Evolutionary conservation across 2,797 vertebrate species (phyloP).

Genomic region (Gila robusta): DNA sequence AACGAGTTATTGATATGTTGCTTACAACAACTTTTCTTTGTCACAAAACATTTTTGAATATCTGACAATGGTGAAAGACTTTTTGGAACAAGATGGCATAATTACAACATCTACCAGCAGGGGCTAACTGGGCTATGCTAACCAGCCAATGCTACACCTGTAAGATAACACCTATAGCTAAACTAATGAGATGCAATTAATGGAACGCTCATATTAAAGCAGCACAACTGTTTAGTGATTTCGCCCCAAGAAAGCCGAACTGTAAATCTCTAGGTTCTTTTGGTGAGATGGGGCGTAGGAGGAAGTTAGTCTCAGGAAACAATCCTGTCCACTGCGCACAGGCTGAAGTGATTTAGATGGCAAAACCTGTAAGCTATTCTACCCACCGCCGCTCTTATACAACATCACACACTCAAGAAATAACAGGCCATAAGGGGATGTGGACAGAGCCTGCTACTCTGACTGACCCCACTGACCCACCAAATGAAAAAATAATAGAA

Average conservation of each 20-base stretch:
- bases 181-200: background rate
- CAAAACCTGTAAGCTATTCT: constrained; percentile 64
- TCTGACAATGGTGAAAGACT: background rate
- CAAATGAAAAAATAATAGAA: constrained; percentile 71
- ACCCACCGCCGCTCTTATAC: constrained; percentile 45
- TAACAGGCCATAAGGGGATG: constrained; percentile 66
- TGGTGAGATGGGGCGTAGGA: background rate
- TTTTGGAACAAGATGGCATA: background rate
- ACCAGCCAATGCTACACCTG: background rate
- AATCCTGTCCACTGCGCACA: constrained; percentile 23
- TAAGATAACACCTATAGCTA: background rate
- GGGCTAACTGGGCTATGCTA: background rate
- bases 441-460: constrained; percentile 62
- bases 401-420: constrained; percentile 66
- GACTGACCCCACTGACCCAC: constrained; percentile 68
- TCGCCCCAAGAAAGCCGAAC: background rate
- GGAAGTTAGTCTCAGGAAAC: constrained; percentile 56
- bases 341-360: constrained; percentile 69
- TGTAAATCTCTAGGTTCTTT: constrained; percentile 58
- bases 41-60: background rate
- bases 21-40: background rate
- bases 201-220: background rate
- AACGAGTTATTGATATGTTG: background rate
- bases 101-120: background rate
- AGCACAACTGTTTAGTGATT: background rate